Evolutionary conservation across 2,888 invertebrate genomes (phyloP).

Genomic region (Pyralis farinalis): DNA sequence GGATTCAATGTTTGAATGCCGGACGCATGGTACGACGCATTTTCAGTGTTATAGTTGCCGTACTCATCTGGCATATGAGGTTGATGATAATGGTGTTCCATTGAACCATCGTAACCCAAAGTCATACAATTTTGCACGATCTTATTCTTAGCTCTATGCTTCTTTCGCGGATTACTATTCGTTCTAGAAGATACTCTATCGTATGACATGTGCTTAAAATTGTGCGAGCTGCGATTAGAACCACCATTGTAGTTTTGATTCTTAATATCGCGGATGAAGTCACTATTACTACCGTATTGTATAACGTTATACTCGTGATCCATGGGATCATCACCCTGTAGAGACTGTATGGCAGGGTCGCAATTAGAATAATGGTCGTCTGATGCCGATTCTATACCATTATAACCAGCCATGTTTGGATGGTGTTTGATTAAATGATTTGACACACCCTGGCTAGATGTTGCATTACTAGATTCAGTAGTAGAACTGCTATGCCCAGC

Average conservation of each 20-base stretch:
- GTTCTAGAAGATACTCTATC: constrained; percentile 74
- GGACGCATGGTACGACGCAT: constrained; percentile 74
- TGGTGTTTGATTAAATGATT: constrained; percentile 77
- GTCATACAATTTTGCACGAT: constrained; percentile 80
- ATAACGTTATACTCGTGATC: constrained; percentile 79
- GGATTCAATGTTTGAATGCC: constrained; percentile 75
- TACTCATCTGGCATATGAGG: constrained; percentile 76
- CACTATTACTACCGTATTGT: constrained; percentile 73
- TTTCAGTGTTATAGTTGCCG: constrained; percentile 70
- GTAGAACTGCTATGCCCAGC: constrained; percentile 77
- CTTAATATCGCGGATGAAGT: constrained; percentile 73
- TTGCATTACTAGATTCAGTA: constrained; percentile 70
- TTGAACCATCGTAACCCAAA: constrained; percentile 79
- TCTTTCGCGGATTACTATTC: constrained; percentile 75
- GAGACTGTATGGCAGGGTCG: constrained; percentile 71
- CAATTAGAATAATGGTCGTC: constrained; percentile 78
- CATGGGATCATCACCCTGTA: constrained; percentile 72
- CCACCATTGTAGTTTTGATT: constrained; percentile 79
- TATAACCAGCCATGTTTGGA: constrained; percentile 63
- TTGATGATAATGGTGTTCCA: constrained; percentile 74
- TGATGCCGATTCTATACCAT: constrained; percentile 73
- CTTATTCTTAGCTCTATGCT: constrained; percentile 73
- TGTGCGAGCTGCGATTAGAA: constrained; percentile 73
- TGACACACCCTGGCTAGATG: constrained; percentile 73
- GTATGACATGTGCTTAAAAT: constrained; percentile 77